A percentile compares a stretch with the other conserved stretches of the same genome.
These are phyloP conservation scores for Ia io DNA, from an alignment of 2,113 vertebrate species.

Conservation along the genomic window DNA sequence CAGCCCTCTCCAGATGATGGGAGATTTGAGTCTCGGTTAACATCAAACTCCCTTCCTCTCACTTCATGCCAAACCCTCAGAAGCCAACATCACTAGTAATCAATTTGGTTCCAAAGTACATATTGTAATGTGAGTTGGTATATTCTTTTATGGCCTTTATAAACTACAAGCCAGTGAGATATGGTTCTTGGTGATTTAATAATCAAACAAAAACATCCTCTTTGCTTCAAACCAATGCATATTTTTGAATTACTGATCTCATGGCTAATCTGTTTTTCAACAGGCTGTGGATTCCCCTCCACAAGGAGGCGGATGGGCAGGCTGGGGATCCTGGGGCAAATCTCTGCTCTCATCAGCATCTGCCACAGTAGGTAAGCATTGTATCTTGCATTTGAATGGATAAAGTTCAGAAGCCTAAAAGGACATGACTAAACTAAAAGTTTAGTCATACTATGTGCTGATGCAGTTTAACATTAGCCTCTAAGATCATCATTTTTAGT, in stretches of 20 bases:
- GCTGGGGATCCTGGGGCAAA: constrained; percentile 97
- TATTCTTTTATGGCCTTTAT: constrained; percentile 17
- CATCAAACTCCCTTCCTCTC: not conserved
- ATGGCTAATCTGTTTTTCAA: constrained; percentile 47
- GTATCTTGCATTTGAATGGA: not conserved
- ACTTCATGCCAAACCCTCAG: not conserved
- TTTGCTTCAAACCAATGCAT: not conserved
- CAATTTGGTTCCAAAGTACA: constrained; percentile 29
- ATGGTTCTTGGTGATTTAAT: not conserved
- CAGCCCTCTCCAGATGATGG: not conserved
- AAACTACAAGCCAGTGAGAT: not conserved
- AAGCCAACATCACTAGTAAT: not conserved
- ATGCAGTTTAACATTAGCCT: not conserved
- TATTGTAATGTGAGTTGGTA: not conserved
- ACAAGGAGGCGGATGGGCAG: constrained; percentile 81
- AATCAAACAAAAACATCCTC: not conserved
- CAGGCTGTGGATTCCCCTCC: constrained; percentile 72
- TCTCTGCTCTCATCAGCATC: constrained; percentile 93
- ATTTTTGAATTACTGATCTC: constrained; percentile 40
- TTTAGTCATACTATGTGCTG: not conserved
- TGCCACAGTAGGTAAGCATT: constrained; percentile 90
- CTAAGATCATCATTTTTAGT: not conserved
- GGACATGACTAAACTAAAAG: not conserved
- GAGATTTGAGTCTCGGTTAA: not conserved
- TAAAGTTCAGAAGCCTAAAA: not conserved